phyloP scores from a whole-genome alignment of 2,797 vertebrate genomes.

The Enteromius treurensis region DNA sequence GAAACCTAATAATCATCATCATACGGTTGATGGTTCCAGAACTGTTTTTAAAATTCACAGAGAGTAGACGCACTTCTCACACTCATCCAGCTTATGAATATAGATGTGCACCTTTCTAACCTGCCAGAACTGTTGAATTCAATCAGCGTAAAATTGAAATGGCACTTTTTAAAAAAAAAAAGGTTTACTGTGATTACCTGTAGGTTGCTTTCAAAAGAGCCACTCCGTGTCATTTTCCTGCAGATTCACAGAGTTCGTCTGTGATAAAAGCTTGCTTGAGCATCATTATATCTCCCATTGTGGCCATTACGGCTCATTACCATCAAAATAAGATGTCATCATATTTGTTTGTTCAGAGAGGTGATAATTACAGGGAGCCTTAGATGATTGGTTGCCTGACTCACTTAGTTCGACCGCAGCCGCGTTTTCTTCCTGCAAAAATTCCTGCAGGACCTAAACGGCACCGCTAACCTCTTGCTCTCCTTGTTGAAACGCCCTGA shows the following conservation, averaged over 20 bases:
- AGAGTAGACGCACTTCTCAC: slow-evolving; percentile 37
- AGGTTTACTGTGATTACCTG: slow-evolving; percentile 44
- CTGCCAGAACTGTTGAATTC: slow-evolving; percentile 33
- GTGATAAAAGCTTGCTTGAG: slow-evolving; percentile 49
- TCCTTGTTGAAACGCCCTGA: slow-evolving; percentile 45
- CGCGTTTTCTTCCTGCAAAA: slow-evolving; percentile 21
- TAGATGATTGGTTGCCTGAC: slow-evolving; percentile 45
- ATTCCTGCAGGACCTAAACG: slow-evolving; percentile 47
- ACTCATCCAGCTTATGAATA: slow-evolving; percentile 49
- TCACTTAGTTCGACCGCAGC: slow-evolving; percentile 13
- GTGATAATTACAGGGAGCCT: slow-evolving; percentile 56
- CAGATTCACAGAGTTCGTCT: slow-evolving; percentile 37
- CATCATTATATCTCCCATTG: slow-evolving; percentile 51
- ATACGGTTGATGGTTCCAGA: slow-evolving; percentile 52
- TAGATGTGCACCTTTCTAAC: slow-evolving; percentile 51
- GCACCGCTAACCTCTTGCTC: slow-evolving; percentile 45
- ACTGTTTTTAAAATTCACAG: slow-evolving; percentile 48
- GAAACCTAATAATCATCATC: slow-evolving; percentile 61
- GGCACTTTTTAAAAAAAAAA: slow-evolving; percentile 8
- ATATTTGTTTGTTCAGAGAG: slow-evolving; percentile 59
- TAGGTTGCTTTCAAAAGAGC: slow-evolving; percentile 36
- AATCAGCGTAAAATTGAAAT: slow-evolving; percentile 41
- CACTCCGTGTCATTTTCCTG: slow-evolving; percentile 27
- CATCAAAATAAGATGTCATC: slow-evolving; percentile 61
- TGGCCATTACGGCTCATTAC: slow-evolving; percentile 61